Evolutionary conservation across 2,113 vertebrate species (phyloP).

Genomic region (Acanthisitta chloris): DNA sequence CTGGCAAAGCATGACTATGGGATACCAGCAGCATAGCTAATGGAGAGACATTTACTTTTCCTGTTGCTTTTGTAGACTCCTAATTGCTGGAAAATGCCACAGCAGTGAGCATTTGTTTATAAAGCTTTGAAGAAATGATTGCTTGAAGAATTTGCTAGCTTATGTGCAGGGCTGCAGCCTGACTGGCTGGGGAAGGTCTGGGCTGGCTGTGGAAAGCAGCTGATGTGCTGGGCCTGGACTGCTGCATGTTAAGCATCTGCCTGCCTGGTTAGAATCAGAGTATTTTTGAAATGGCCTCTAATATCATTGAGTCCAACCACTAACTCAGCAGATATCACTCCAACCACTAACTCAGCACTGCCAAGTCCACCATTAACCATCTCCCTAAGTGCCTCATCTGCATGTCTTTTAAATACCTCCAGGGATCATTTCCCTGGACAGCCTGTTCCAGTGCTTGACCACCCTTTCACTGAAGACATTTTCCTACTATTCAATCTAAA

Average conservation of each 20-base stretch:
- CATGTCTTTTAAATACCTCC: not conserved
- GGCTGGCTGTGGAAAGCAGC: not conserved
- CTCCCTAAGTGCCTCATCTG: not conserved
- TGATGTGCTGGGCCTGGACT: not conserved
- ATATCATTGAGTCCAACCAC: not conserved
- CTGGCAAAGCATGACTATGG: accelerated
- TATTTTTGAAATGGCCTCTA: not conserved
- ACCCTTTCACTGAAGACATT: not conserved
- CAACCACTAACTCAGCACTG: not conserved
- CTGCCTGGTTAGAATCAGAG: not conserved
- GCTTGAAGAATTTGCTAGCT: not conserved
- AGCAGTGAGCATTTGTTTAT: accelerated
- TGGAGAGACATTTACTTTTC: not conserved
- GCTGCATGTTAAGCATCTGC: accelerated
- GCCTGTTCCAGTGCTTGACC: not conserved
- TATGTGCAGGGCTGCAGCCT: not conserved
- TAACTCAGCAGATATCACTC: not conserved
- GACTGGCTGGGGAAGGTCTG: not conserved
- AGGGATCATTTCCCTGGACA: not conserved
- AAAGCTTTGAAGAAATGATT: not conserved
- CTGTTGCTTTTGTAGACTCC: not conserved
- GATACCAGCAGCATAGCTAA: not conserved
- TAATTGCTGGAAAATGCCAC: not conserved
- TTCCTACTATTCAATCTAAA: not conserved
- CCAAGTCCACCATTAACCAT: not conserved